phyloP scores from a whole-genome alignment of 1,140 invertebrate genomes.

The Archivesica marissinica region DNA sequence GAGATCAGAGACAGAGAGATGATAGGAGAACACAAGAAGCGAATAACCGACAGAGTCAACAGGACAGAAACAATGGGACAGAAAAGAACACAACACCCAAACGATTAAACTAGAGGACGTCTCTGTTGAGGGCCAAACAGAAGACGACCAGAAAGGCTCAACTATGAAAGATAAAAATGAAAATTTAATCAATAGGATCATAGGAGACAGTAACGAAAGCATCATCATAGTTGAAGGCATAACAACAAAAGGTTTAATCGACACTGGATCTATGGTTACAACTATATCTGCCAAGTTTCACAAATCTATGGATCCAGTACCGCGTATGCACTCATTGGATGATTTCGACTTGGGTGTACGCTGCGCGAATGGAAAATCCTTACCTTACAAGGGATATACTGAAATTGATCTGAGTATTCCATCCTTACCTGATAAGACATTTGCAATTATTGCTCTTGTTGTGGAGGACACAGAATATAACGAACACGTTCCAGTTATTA shows the following conservation, averaged over 20 bases:
- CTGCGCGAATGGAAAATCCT: constrained; percentile 18
- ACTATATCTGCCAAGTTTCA: constrained; percentile 43
- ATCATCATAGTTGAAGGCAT: not conserved
- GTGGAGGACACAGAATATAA: constrained; percentile 35
- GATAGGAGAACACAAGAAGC: too few species aligned
- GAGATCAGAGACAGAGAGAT: too few species aligned
- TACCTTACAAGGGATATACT: constrained; percentile 57
- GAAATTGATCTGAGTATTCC: constrained; percentile 29
- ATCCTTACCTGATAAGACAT: not conserved
- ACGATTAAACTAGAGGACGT: constrained; percentile 24
- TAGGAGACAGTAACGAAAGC: constrained; percentile 33
- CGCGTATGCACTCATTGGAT: not conserved
- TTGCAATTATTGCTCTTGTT: constrained; percentile 12
- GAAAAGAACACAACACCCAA: not conserved
- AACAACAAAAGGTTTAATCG: constrained; percentile 38
- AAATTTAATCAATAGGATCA: constrained; percentile 11
- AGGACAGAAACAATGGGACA: too few species aligned
- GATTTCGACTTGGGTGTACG: constrained; percentile 47
- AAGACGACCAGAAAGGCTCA: not conserved
- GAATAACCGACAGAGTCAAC: too few species aligned
- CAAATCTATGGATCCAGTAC: not conserved
- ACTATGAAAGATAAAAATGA: not conserved
- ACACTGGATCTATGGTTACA: constrained; percentile 53
- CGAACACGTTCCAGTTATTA: constrained; percentile 34
- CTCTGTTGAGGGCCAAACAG: constrained; percentile 22